These are phyloP conservation scores for Pelobates fuscus DNA, from an alignment of 2,113 vertebrate species.

Conservation along the genomic window DNA sequence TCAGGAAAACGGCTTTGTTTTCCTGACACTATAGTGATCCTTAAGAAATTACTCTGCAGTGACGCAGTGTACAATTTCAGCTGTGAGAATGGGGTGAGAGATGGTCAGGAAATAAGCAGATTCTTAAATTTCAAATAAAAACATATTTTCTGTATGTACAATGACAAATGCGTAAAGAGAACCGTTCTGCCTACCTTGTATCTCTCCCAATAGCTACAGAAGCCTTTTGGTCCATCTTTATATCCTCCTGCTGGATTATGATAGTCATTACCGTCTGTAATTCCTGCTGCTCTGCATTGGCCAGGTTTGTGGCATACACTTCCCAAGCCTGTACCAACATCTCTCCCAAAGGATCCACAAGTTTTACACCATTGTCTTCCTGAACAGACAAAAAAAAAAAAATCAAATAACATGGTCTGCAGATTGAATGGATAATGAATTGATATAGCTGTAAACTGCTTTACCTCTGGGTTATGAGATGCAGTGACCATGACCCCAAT, in stretches of 20 bases:
- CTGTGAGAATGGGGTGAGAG: too few species aligned
- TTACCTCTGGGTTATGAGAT: slow-evolving; percentile 94
- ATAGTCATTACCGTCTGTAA: slow-evolving; percentile 68
- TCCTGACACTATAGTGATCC: too few species aligned
- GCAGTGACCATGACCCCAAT: slow-evolving; percentile 95
- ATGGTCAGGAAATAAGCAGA: too few species aligned
- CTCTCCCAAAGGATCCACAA: slow-evolving; percentile 92
- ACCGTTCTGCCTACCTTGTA: slow-evolving; percentile 77
- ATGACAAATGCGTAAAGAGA: too few species aligned
- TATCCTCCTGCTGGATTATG: slow-evolving; percentile 75
- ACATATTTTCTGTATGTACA: too few species aligned
- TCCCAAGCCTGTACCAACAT: slow-evolving; percentile 91
- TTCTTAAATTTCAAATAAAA: too few species aligned
- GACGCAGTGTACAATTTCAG: too few species aligned
- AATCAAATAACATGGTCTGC: neutral
- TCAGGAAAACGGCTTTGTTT: too few species aligned
- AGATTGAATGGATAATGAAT: too few species aligned
- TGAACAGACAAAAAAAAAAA: too few species aligned
- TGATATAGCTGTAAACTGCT: neutral
- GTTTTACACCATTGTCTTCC: slow-evolving; percentile 95
- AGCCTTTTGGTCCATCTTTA: slow-evolving; percentile 74
- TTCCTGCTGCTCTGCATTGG: slow-evolving; percentile 83
- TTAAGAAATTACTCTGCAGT: too few species aligned
- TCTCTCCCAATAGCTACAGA: slow-evolving; percentile 85
- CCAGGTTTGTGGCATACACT: slow-evolving; percentile 81